Percentiles rank a stretch among this genome's conserved stretches.
These are phyloP conservation scores for Micrastur ruficollis DNA, from an alignment of 2,797 vertebrate species.

Conservation along the genomic window DNA sequence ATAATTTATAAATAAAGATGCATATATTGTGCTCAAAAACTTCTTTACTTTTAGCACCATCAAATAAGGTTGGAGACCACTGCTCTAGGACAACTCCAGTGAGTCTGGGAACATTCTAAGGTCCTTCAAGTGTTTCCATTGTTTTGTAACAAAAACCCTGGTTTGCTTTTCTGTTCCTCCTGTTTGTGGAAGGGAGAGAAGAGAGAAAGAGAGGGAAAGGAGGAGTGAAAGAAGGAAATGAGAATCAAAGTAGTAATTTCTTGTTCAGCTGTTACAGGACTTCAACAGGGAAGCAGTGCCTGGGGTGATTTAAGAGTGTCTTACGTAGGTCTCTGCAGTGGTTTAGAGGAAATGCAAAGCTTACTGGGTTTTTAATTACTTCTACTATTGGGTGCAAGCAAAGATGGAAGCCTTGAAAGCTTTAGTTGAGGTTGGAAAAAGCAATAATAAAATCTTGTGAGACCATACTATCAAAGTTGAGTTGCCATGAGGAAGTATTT, in stretches of 20 bases:
- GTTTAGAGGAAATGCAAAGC: background rate
- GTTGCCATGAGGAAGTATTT: background rate
- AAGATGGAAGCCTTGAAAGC: background rate
- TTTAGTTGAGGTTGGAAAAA: background rate
- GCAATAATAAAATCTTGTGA: background rate
- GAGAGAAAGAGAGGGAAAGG: background rate
- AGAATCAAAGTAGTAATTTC: background rate
- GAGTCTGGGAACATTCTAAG: background rate
- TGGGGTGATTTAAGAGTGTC: background rate
- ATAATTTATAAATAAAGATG: background rate
- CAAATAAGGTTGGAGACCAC: background rate
- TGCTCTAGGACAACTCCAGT: background rate
- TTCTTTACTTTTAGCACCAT: background rate
- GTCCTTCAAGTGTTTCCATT: background rate
- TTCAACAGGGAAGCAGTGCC: background rate
- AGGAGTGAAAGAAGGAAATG: background rate
- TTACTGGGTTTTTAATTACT: background rate
- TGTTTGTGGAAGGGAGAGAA: background rate
- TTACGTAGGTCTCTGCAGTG: background rate
- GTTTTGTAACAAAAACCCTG: background rate
- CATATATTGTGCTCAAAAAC: background rate
- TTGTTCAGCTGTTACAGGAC: background rate
- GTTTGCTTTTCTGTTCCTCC: background rate
- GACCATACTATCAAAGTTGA: accelerated
- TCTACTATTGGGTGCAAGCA: background rate